phyloP scores from a whole-genome alignment of 1,140 invertebrate genomes.

The Marisa cornuarietis region DNA sequence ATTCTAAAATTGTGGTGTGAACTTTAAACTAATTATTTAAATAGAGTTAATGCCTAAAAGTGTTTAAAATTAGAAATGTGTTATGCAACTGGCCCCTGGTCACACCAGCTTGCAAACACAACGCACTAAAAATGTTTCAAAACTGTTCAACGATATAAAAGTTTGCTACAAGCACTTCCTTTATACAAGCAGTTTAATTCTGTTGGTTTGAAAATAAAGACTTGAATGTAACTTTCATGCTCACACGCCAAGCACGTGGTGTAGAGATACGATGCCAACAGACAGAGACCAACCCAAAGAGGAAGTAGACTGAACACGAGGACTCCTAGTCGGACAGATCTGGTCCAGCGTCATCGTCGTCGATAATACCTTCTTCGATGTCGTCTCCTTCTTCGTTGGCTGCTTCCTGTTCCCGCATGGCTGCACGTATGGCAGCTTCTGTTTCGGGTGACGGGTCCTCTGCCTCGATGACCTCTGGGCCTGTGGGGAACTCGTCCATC shows the following conservation, averaged over 20 bases:
- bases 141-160: no score
- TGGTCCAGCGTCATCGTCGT: conserved; percentile 20
- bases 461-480: conserved; percentile 48
- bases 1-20: no score
- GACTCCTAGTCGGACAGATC: neutral
- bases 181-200: no score
- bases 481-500: conserved; percentile 47
- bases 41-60: no score
- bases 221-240: no score
- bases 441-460: conserved; percentile 49
- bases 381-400: conserved; percentile 3
- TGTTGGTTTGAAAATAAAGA: no score
- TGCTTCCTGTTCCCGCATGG: conserved; percentile 31
- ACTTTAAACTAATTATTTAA: no score
- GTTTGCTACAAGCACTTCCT: no score
- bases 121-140: no score
- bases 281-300: neutral
- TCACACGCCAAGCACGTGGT: neutral
- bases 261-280: neutral
- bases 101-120: no score
- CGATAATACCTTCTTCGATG: conserved; percentile 29
- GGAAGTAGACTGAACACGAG: neutral
- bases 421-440: conserved; percentile 43
- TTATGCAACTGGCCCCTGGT: no score
- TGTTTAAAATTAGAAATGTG: no score